phyloP scores from a whole-genome alignment of 2,797 vertebrate genomes.

The Hapalemur alaotrensis region DNA sequence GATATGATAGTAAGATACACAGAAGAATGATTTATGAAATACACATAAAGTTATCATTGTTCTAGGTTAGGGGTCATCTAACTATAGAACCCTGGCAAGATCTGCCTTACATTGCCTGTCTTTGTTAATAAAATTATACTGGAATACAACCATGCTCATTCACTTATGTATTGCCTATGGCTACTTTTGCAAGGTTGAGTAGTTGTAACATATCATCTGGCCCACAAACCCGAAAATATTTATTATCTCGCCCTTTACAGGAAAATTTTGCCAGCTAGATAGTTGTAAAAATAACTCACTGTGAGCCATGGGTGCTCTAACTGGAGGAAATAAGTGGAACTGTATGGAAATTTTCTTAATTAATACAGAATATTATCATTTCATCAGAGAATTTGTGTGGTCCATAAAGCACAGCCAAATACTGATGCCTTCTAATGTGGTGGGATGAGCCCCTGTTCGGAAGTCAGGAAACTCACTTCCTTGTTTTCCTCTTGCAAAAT shows the following conservation, averaged over 20 bases:
- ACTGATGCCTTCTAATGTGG: neutral
- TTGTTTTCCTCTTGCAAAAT: neutral
- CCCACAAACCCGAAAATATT: slow-evolving; percentile 30
- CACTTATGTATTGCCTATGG: neutral
- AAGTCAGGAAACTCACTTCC: neutral
- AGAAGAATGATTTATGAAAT: neutral
- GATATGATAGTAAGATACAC: neutral
- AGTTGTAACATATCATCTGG: slow-evolving; percentile 23
- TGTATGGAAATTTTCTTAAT: neutral
- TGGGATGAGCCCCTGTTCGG: neutral
- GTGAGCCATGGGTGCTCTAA: neutral
- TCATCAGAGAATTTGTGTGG: neutral
- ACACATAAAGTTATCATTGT: neutral
- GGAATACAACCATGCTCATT: neutral
- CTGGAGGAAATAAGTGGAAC: neutral
- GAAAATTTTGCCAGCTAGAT: neutral
- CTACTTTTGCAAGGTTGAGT: neutral
- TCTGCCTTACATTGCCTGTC: neutral
- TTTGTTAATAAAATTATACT: slow-evolving; percentile 20
- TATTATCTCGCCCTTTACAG: neutral
- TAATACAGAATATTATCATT: slow-evolving; percentile 19
- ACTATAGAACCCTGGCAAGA: neutral
- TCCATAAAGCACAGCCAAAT: neutral
- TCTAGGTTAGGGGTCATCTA: neutral
- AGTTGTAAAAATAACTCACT: neutral